Evolutionary conservation across 2,113 vertebrate species (phyloP).

Genomic region (Diphyllodes magnificus): DNA sequence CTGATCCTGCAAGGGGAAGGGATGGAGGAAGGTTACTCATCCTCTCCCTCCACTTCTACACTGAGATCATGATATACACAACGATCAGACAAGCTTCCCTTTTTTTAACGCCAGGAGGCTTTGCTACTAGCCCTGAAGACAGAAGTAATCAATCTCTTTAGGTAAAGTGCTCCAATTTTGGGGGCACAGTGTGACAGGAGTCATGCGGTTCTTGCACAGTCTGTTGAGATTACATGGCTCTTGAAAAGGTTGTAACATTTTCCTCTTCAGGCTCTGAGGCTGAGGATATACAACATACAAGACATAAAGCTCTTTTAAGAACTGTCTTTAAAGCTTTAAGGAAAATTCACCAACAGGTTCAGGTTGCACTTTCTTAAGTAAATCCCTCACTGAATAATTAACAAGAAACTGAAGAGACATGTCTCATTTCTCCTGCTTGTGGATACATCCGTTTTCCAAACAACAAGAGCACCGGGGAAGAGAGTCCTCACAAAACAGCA

Average conservation of each 20-base stretch:
- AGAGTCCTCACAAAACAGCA: neutral
- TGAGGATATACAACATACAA: neutral
- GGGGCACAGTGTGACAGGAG: neutral
- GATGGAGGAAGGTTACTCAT: neutral
- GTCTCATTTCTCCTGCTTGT: neutral
- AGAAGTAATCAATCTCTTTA: neutral
- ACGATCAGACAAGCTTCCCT: neutral
- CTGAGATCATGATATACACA: neutral
- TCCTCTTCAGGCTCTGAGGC: neutral
- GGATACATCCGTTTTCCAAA: neutral
- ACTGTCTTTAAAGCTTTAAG: neutral
- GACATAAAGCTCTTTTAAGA: neutral
- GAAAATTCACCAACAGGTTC: neutral
- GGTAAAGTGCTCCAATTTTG: neutral
- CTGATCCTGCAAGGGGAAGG: neutral
- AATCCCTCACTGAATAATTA: neutral
- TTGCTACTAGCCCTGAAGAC: neutral
- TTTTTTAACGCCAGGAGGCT: neutral
- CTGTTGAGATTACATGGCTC: neutral
- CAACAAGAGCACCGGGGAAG: neutral
- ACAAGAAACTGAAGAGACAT: neutral
- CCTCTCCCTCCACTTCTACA: neutral
- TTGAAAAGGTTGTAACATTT: neutral
- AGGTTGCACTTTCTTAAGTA: neutral
- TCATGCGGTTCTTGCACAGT: accelerated